phyloP scores from a whole-genome alignment of 2,113 vertebrate species.

The Lutjanus erythropterus region DNA sequence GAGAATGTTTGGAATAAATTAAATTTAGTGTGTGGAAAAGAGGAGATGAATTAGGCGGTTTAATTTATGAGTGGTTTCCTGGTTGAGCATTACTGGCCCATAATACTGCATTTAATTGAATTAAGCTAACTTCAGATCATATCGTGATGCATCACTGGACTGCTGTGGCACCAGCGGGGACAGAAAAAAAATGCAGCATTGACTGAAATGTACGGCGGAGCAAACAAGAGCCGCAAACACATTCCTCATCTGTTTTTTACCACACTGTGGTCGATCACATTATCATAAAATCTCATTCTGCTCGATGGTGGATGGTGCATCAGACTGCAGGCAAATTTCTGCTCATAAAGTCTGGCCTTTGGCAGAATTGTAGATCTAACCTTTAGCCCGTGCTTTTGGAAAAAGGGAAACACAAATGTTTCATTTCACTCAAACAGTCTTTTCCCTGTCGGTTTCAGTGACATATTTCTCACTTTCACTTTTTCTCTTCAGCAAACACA shows the following conservation, averaged over 20 bases:
- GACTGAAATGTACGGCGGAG: constrained; percentile 5
- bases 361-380: constrained; percentile 12
- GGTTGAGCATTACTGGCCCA: constrained; percentile 37
- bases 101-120: constrained; percentile 58
- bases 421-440: constrained; percentile 2
- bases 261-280: constrained; percentile 29
- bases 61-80: constrained; percentile 53
- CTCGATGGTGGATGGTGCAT: constrained; percentile 8
- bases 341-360: constrained; percentile 48
- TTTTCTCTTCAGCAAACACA: constrained; percentile 26
- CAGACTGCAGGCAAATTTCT: constrained; percentile 19
- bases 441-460: not conserved
- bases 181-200: not conserved
- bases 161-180: constrained; percentile 16
- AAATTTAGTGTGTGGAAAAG: constrained; percentile 41
- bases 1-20: constrained; percentile 48
- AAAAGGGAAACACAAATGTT: constrained; percentile 29
- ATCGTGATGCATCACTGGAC: constrained; percentile 33
- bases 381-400: constrained; percentile 21
- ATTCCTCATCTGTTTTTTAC: constrained; percentile 33
- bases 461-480: not conserved
- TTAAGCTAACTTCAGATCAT: constrained; percentile 44
- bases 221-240: constrained; percentile 21
- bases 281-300: constrained; percentile 44
- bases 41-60: constrained; percentile 51